Evolutionary conservation across 2,113 vertebrate species (phyloP).

Genomic region (Psephotus haematonotus): DNA sequence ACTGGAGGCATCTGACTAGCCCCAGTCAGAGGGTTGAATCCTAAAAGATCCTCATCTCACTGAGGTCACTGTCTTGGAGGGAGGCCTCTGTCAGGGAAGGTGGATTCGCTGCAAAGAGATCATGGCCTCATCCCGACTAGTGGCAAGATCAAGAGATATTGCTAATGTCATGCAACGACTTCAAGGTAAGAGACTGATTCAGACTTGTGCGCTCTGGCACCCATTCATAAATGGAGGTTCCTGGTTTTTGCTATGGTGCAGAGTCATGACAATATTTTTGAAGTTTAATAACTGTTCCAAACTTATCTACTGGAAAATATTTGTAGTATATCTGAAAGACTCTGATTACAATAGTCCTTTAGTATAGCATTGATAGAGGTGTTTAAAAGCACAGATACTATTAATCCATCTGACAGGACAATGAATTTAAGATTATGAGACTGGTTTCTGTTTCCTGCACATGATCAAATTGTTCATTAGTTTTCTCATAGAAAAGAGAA

Average conservation of each 20-base stretch:
- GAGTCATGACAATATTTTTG: not conserved
- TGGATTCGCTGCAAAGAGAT: slow-evolving; percentile 7
- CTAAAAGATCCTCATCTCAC: not conserved
- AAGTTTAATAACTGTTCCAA: not conserved
- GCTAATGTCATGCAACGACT: slow-evolving; percentile 94
- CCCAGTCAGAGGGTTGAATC: slow-evolving; percentile 54
- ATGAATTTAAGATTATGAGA: not conserved
- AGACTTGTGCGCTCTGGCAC: fast-evolving
- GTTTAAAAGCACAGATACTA: not conserved
- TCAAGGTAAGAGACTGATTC: slow-evolving; percentile 82
- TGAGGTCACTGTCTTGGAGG: not conserved
- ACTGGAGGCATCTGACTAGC: slow-evolving; percentile 40
- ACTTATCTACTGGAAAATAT: not conserved
- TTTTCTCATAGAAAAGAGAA: not conserved
- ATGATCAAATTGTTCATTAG: not conserved
- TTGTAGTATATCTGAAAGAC: not conserved
- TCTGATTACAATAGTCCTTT: not conserved
- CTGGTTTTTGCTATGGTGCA: not conserved
- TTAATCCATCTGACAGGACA: not conserved
- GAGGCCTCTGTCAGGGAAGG: not conserved
- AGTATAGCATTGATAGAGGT: not conserved
- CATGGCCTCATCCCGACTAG: slow-evolving; percentile 87
- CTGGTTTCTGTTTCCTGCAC: not conserved
- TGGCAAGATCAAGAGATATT: slow-evolving; percentile 83
- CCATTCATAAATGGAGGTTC: not conserved